Evolutionary conservation across 2,888 invertebrate genomes (phyloP).

Genomic region (Dastarcus helophoroides): DNA sequence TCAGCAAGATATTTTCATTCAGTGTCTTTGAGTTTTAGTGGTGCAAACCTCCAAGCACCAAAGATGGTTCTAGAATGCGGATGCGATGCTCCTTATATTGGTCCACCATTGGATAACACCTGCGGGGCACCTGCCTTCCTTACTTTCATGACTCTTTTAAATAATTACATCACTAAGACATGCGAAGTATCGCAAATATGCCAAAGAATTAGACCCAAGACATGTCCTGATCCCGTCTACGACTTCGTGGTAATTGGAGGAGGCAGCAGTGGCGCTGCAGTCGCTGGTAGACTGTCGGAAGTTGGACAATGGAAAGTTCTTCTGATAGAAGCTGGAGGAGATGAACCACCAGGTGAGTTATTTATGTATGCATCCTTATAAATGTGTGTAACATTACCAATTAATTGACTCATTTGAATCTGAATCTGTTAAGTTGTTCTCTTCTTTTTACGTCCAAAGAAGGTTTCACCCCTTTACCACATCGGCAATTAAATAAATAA

Average conservation of each 20-base stretch:
- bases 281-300: slow-evolving; percentile 54
- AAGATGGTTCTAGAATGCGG: slow-evolving; percentile 45
- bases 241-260: slow-evolving; percentile 58
- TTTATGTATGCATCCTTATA: too few relatives aligned
- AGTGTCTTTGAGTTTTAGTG: too few relatives aligned
- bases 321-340: slow-evolving; percentile 59
- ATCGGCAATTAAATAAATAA: too few relatives aligned
- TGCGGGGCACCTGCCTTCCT: slow-evolving; percentile 50
- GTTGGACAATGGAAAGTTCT: slow-evolving; percentile 57
- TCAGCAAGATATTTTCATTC: too few relatives aligned
- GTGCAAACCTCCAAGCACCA: too few relatives aligned
- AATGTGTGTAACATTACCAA: too few relatives aligned
- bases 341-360: slow-evolving; percentile 57
- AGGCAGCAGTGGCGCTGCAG: slow-evolving; percentile 53
- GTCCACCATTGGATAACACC: slow-evolving; percentile 45
- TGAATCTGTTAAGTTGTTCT: too few relatives aligned
- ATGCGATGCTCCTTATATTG: slow-evolving; percentile 44
- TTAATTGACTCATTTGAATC: too few relatives aligned
- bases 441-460: too few relatives aligned
- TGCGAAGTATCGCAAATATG: slow-evolving; percentile 49
- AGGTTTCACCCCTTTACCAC: too few relatives aligned
- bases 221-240: slow-evolving; percentile 41
- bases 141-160: slow-evolving; percentile 53
- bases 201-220: slow-evolving; percentile 41
- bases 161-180: slow-evolving; percentile 47